phyloP scores from a whole-genome alignment of 2,797 vertebrate species.

The Smutsia temminckii region DNA sequence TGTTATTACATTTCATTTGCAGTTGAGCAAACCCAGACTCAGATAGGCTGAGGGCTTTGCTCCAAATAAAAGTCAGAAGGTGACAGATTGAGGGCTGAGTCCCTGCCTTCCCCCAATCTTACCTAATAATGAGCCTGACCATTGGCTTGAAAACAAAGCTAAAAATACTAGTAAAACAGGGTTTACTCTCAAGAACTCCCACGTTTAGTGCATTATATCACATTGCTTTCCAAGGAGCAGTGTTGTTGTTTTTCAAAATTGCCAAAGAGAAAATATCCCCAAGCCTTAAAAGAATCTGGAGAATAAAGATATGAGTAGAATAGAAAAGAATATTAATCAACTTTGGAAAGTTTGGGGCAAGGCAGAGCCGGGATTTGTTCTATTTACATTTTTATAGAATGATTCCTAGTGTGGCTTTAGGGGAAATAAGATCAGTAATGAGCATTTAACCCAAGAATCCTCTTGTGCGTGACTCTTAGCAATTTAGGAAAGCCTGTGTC shows the following conservation, averaged over 20 bases:
- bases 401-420: slow-evolving; percentile 16
- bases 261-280: background rate
- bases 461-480: background rate
- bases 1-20: background rate
- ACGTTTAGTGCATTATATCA: background rate
- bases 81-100: background rate
- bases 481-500: slow-evolving; percentile 17
- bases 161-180: background rate
- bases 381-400: background rate
- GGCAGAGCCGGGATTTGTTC: background rate
- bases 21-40: background rate
- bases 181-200: background rate
- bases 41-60: background rate
- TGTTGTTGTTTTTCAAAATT: slow-evolving; percentile 35
- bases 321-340: background rate
- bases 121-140: background rate
- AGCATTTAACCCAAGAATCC: background rate
- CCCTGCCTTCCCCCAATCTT: background rate
- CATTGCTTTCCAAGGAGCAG: background rate
- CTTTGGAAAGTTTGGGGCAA: slow-evolving; percentile 17
- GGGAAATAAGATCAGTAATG: background rate
- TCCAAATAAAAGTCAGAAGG: background rate
- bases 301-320: slow-evolving; percentile 12
- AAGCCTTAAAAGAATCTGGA: slow-evolving; percentile 20
- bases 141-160: background rate